These are phyloP conservation scores for Eumaeus atala DNA, from an alignment of 1,140 invertebrate species.

Conservation along the genomic window DNA sequence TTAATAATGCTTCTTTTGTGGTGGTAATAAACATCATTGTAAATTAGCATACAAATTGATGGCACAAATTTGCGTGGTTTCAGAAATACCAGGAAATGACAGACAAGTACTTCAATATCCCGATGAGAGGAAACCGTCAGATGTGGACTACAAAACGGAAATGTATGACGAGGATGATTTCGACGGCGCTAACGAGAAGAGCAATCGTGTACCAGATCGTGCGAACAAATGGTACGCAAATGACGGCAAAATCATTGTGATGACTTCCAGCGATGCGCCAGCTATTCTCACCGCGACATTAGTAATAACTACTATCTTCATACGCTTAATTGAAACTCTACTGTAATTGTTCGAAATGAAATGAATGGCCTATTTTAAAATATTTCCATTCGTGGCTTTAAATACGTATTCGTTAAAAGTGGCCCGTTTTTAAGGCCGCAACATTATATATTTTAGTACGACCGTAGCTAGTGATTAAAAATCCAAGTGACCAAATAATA, in stretches of 20 bases:
- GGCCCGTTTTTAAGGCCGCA: not conserved
- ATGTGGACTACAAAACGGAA: constrained; percentile 61
- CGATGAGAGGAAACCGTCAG: constrained; percentile 46
- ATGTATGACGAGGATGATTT: constrained; percentile 55
- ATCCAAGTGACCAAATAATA: not conserved
- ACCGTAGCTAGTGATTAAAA: not conserved
- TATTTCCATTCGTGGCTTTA: not conserved
- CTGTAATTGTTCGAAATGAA: constrained; percentile 24
- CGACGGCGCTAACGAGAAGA: constrained; percentile 44
- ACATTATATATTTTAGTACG: constrained; percentile 1
- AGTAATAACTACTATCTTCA: constrained; percentile 32
- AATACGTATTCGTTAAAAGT: not conserved
- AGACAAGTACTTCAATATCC: constrained; percentile 60
- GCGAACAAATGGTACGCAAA: constrained; percentile 69
- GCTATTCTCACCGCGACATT: constrained; percentile 16
- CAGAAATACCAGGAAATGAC: constrained; percentile 65
- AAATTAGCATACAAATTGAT: not conserved
- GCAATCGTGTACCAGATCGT: constrained; percentile 57
- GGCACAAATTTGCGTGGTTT: not conserved
- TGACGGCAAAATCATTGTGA: constrained; percentile 50
- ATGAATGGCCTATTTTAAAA: constrained; percentile 11
- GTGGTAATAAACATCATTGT: constrained; percentile 1
- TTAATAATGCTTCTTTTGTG: not conserved
- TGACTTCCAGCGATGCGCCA: constrained; percentile 29
- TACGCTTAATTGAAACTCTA: constrained; percentile 32